phyloP scores from a whole-genome alignment of 2,888 invertebrate genomes.

The Oxytorus armatus region DNA sequence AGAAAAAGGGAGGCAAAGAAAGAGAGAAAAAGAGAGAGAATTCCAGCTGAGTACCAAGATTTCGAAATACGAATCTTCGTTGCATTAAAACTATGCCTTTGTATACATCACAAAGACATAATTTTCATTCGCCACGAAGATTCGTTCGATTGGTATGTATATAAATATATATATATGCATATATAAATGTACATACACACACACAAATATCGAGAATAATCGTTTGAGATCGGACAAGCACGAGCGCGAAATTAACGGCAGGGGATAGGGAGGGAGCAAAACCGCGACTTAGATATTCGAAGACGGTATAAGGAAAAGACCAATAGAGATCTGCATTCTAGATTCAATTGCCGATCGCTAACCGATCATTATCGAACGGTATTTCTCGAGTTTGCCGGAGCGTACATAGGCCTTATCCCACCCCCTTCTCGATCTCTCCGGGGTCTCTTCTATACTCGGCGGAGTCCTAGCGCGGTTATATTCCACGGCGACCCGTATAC shows the following conservation, averaged over 20 bases:
- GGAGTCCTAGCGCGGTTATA: constrained; percentile 58
- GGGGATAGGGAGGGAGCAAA: constrained; percentile 55
- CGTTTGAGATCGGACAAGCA: constrained; percentile 47
- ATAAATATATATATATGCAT: constrained; percentile 2
- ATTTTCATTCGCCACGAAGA: constrained; percentile 33
- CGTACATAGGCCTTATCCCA: constrained; percentile 36
- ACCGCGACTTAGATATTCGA: constrained; percentile 8
- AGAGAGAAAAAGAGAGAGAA: constrained; percentile 11
- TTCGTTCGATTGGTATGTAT: constrained; percentile 10
- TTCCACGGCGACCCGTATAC: constrained; percentile 57
- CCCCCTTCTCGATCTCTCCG: constrained; percentile 35
- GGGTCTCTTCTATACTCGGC: constrained; percentile 32
- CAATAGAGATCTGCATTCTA: constrained; percentile 68
- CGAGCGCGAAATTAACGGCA: constrained; percentile 67
- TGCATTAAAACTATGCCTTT: constrained; percentile 53
- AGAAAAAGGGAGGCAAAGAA: neutral
- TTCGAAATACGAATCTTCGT: constrained; percentile 63
- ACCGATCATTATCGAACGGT: constrained; percentile 68
- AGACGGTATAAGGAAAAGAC: constrained; percentile 37
- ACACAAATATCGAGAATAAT: constrained; percentile 15
- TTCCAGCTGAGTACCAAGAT: constrained; percentile 47
- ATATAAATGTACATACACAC: too few relatives aligned
- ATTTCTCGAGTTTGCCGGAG: constrained; percentile 56
- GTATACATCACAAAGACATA: constrained; percentile 26
- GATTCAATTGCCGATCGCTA: constrained; percentile 68